These are phyloP conservation scores for Phoenicopterus ruber DNA, from an alignment of 2,113 vertebrate genomes.

Conservation along the genomic window DNA sequence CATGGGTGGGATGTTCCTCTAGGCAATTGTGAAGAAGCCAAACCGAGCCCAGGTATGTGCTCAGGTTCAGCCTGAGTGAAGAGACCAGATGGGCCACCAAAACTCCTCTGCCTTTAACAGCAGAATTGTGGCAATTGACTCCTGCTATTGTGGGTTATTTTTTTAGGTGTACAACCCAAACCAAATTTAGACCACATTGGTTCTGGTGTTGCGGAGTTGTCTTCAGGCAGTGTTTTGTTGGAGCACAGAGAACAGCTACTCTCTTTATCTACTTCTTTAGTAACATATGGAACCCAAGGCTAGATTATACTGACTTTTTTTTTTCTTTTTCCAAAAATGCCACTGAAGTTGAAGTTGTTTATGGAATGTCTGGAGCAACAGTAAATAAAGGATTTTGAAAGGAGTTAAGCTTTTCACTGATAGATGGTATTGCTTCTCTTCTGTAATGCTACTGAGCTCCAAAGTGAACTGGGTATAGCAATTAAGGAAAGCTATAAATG, in stretches of 20 bases:
- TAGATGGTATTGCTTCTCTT: background rate
- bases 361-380: background rate
- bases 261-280: background rate
- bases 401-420: background rate
- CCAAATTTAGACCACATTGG: background rate
- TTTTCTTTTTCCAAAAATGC: background rate
- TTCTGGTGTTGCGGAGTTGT: conserved; percentile 6
- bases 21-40: background rate
- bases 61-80: background rate
- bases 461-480: background rate
- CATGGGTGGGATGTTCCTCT: background rate
- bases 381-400: background rate
- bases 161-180: background rate
- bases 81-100: background rate
- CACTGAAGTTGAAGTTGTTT: background rate
- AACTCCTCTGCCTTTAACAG: background rate
- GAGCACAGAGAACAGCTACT: background rate
- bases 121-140: background rate
- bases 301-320: background rate
- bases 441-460: background rate
- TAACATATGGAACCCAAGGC: background rate
- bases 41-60: background rate
- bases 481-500: background rate
- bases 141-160: background rate
- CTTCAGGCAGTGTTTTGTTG: background rate